These are phyloP conservation scores for Anguilla megastoma DNA, from an alignment of 2,797 vertebrate species.

Conservation along the genomic window DNA sequence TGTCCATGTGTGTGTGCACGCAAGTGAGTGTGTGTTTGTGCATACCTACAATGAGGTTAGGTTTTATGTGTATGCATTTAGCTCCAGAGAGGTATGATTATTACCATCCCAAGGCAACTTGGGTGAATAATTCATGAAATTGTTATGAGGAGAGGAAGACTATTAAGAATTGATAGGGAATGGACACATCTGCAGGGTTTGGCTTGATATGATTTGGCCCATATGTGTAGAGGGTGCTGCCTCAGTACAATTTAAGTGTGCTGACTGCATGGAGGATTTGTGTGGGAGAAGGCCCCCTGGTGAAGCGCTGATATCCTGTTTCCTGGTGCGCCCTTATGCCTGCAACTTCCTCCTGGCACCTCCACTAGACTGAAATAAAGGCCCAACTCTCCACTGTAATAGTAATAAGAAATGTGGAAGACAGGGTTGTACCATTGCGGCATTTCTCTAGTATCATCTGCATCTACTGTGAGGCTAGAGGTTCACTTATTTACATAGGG, in stretches of 20 bases:
- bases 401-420: not conserved
- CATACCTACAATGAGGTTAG: not conserved
- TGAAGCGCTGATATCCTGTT: not conserved
- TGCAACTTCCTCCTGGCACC: not conserved
- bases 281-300: not conserved
- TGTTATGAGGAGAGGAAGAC: not conserved
- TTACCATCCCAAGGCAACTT: not conserved
- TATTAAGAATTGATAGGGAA: constrained; percentile 19
- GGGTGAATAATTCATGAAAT: constrained; percentile 15
- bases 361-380: not conserved
- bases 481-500: not conserved
- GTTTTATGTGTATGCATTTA: not conserved
- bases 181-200: constrained; percentile 9
- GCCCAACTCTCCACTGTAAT: not conserved
- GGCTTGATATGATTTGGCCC: not conserved
- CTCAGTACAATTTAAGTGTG: not conserved
- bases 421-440: not conserved
- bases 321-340: constrained; percentile 5
- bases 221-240: not conserved
- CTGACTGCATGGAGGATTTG: not conserved
- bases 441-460: not conserved
- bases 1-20: constrained; percentile 10
- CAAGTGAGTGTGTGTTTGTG: not conserved
- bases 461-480: not conserved
- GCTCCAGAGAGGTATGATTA: not conserved